Conservation (phyloP, 2,888 invertebrate species). For the Brassicogethes aeneus region DNA sequence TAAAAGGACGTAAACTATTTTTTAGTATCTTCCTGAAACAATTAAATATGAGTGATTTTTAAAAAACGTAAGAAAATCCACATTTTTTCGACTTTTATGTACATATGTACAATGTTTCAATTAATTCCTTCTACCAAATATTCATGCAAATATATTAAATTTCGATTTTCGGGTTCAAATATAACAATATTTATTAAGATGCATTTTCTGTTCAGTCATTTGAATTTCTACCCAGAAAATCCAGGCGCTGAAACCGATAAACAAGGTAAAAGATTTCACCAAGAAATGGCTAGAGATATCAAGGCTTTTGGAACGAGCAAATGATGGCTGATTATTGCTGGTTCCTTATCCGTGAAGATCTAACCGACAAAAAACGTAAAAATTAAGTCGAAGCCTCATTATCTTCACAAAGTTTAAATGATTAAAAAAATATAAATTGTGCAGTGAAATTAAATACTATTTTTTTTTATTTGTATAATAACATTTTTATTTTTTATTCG, state of each 20-base stretch:
- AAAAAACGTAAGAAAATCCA: too few species aligned
- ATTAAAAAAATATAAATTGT: too few species aligned
- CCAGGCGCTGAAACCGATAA: background rate
- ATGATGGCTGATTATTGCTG: background rate
- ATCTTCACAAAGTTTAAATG: background rate
- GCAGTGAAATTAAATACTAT: too few species aligned
- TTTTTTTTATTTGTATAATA: too few species aligned
- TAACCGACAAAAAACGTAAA: background rate
- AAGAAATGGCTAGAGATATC: background rate
- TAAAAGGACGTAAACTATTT: too few species aligned
- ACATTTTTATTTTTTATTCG: too few species aligned
- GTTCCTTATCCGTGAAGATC: background rate
- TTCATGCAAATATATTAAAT: background rate
- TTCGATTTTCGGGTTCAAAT: background rate
- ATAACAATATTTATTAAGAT: background rate
- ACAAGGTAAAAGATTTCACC: background rate
- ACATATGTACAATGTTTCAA: background rate
- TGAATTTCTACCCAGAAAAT: background rate
- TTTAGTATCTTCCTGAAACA: too few species aligned
- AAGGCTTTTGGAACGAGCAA: background rate
- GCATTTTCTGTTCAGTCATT: background rate
- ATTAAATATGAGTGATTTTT: too few species aligned
- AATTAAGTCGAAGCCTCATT: too few species aligned
- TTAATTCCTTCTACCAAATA: background rate
- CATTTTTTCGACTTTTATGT: too few species aligned